Base-by-base conservation (phyloP, 1,140 invertebrate species). In the Drosophila ficusphila region DNA sequence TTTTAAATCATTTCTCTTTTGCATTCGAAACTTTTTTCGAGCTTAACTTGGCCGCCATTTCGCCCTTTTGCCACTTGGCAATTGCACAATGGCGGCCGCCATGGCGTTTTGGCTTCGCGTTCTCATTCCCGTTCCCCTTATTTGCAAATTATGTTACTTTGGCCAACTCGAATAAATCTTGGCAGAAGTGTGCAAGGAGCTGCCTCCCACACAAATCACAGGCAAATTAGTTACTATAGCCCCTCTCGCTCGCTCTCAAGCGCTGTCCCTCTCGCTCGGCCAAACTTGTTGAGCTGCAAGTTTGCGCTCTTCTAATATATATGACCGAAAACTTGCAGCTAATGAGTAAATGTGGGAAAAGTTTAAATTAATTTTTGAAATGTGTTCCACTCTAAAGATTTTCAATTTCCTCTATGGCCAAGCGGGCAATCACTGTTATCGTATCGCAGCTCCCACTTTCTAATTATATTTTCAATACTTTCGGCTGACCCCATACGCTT, bases 261-360 rank as follows among this genome's bases (percentile, higher is more conserved):
- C 2, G 14, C 36, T 18, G 18, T 18, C 34, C n/a, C 60, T 7
- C 11, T 44, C 29, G 9, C 25, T 18, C 9, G n/a, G 31, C 39
- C 34, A 33, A 86, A 86, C 82, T 86, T 86, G 81, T 88, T 88
- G 82, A 86, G 68, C 76, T 46, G 71, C 81, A 72, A 79, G 70
- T 76, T 68, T 53, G 52, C 25, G 41, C 52, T 42, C 36, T 46
- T 51, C 36, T 46, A 69, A 73, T 27, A 70, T 70, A 72, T 71
- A 64, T 58, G 52, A 46, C 42, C 29, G 54, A 54, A 86, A 86
- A 86, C 76, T 86, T 81, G 62, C 58, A 65, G 42, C 77, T 86
- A 86, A 86, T 86, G 81, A 88, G 82, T 86, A 86, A 86, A 86
- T 88, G 81, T 86, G 76, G 81, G 54, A 46, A 86, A 86, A 86